phyloP scores from a whole-genome alignment of 2,113 vertebrate genomes.

The Setophaga coronata region DNA sequence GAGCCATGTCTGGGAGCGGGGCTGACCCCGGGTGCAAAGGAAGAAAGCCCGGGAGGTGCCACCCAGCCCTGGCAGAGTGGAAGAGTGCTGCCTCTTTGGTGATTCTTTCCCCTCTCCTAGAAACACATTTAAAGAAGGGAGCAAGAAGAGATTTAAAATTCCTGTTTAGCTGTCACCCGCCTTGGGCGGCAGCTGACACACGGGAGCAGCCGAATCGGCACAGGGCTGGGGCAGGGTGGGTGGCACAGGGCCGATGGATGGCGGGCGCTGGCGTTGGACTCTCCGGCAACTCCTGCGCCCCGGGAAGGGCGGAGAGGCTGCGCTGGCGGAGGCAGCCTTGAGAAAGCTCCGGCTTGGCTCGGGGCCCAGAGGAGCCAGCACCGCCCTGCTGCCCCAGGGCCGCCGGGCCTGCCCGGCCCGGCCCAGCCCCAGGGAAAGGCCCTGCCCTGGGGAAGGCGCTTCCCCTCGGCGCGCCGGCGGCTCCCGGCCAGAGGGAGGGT shows the following conservation, averaged over 20 bases:
- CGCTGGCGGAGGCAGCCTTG: neutral
- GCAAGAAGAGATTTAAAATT: neutral
- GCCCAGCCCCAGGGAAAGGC: neutral
- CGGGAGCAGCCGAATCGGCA: rapidly evolving
- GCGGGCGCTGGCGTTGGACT: rapidly evolving
- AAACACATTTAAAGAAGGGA: neutral
- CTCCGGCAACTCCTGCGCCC: neutral
- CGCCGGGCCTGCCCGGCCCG: neutral
- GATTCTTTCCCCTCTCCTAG: rapidly evolving
- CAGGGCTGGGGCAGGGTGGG: neutral
- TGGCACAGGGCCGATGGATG: rapidly evolving
- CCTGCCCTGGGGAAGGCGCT: neutral
- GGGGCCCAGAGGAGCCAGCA: neutral
- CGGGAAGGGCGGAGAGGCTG: neutral
- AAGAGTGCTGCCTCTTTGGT: neutral
- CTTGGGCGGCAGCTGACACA: rapidly evolving
- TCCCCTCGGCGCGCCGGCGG: neutral
- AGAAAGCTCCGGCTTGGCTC: neutral
- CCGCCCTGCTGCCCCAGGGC: neutral
- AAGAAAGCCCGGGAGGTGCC: rapidly evolving
- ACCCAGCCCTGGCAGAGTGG: neutral
- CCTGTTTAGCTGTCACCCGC: neutral
- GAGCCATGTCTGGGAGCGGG: neutral
- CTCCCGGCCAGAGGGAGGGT: neutral
- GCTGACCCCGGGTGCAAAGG: neutral